Percentiles rank a stretch among this genome's conserved stretches.
Conservation (phyloP, 2,888 invertebrate genomes). For the Cryptus viduatorius region DNA sequence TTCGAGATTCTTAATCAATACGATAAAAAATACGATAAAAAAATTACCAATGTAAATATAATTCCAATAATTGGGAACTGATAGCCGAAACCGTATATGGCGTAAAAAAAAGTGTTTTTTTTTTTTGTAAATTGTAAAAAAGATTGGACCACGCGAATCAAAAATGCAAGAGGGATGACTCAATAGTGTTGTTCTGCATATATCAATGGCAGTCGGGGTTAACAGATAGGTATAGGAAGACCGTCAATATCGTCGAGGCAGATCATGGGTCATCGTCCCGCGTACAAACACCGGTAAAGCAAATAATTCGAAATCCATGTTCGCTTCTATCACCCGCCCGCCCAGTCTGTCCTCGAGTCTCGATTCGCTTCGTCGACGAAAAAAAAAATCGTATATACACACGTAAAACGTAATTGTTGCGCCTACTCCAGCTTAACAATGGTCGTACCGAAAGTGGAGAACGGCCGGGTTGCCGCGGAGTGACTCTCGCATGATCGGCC, state of each 20-base stretch:
- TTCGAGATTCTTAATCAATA: no score
- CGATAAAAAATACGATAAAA: no score
- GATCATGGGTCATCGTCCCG: conserved; percentile 46
- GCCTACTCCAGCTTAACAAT: conserved; percentile 29
- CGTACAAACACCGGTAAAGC: conserved; percentile 14
- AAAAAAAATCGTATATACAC: background rate
- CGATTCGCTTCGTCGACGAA: conserved; percentile 1
- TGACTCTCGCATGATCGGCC: conserved; percentile 70
- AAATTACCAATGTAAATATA: no score
- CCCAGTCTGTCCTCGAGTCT: background rate
- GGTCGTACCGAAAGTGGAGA: conserved; percentile 46
- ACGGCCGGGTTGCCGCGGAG: conserved; percentile 4
- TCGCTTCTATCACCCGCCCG: background rate
- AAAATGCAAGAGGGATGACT: conserved; percentile 1
- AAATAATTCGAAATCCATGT: background rate
- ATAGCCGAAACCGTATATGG: background rate
- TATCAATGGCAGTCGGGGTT: conserved; percentile 21
- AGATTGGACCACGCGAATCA: background rate
- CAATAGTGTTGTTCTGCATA: background rate
- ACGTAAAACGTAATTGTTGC: conserved; percentile 9
- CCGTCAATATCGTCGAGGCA: conserved; percentile 22
- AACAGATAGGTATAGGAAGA: conserved; percentile 16
- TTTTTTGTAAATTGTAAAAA: background rate
- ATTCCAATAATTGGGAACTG: no score
- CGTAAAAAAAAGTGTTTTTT: background rate